Percentiles rank a stretch among this genome's conserved stretches.
Conservation (phyloP, 2,113 vertebrate species). For the Apistogramma diplotaenia region DNA sequence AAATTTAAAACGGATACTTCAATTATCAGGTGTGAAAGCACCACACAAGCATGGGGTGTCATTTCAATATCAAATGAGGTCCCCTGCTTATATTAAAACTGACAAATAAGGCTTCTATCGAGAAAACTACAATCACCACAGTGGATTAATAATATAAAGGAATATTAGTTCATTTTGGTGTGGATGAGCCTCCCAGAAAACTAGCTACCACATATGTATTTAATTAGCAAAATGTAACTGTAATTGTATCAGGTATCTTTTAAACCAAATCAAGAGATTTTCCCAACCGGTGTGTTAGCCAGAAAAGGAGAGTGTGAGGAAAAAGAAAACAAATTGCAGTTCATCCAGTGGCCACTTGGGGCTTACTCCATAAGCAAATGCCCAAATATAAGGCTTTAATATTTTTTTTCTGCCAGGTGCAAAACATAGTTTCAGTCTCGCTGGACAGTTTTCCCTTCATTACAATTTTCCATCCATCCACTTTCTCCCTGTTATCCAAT, state of each 20-base stretch:
- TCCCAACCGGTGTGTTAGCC: neutral
- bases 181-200: neutral
- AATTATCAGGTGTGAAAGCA: neutral
- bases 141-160: neutral
- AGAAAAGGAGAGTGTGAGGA: neutral
- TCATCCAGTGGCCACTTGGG: neutral
- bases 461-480: neutral
- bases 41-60: neutral
- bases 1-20: neutral
- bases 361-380: neutral
- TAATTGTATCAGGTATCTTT: neutral
- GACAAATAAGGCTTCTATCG: neutral
- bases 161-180: too few species aligned
- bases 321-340: neutral
- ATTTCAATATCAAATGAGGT: neutral
- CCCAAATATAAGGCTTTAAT: neutral
- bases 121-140: neutral
- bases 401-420: too few species aligned
- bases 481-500: too few species aligned
- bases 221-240: too few species aligned
- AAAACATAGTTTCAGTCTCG: neutral
- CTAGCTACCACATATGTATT: neutral
- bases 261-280: neutral
- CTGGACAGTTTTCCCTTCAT: neutral
- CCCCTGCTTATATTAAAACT: neutral